Base-by-base conservation (phyloP, 2,113 vertebrate species). In the Prietella phreatophila region DNA sequence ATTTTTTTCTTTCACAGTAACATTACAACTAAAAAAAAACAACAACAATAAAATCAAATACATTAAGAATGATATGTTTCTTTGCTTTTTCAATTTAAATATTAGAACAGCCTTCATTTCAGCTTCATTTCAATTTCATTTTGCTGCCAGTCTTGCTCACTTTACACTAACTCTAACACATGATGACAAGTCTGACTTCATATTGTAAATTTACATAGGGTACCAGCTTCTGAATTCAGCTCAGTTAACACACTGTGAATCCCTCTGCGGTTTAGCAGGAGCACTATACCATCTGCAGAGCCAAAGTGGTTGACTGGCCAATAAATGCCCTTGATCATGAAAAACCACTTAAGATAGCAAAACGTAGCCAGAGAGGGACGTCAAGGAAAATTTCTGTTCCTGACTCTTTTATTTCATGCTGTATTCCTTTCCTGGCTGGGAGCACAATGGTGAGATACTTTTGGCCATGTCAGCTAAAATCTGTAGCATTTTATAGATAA, bases 391-490 rank as follows among this genome's bases (percentile, higher is more conserved):
- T 82, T 53, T 81, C 79, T 86, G 69, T 17, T 79, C 75, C 47
- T 47, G 82, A 85, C 50, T 89, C 84, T 86, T 84, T 81, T 69
- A 84, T 87, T 91, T 88, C 82, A 84, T 30, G 69, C 63, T 82
- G 50, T 82, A 84, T 86, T 91, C 73, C 76, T 86, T 91, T 89
- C 83, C 89, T 91, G 87, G 75, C 88, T 73, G 25, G 42, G 56
- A 88, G 82, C 83, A 78, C 63, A 89, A 56, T 33, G 80, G 86
- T 82, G 75, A 88, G 87, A 63, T 79, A 69, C 9, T 61, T 87
- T 87, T 80, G 39, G 78, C 85, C 36, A 50, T 33, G 83, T 88
- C 89, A 87, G 83, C 90, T 87, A 13, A 90, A 91, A 89, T 90
- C 89, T 80, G 76, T 76, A 88, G 65, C 55, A 86, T 82, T 88